phyloP scores from a whole-genome alignment of 2,113 vertebrate species.

The mouse (Mus musculus) region GRCm39 chr4:82379501-82380000 shows the following conservation, averaged over 20 bases:
- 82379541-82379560: not conserved
- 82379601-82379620: not conserved
- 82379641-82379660: not conserved
- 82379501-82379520: not conserved
- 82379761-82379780: not conserved
- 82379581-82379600: not conserved
- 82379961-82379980: not conserved
- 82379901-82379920: not conserved
- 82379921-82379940: conserved; percentile 6
- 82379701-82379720: not conserved
- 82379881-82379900: not conserved
- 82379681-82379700: not conserved
- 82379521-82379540: not conserved
- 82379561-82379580: not conserved
- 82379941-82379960: not conserved
- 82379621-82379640: not conserved
- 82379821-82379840: not conserved
- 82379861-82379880: not conserved
- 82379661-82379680: not conserved
- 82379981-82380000: conserved; percentile 40
- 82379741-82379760: not conserved
- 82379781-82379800: not conserved
- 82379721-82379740: not conserved
- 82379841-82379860: not conserved
- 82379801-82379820: not conserved